phyloP scores from a whole-genome alignment of 2,797 vertebrate species.

The Falco naumanni region DNA sequence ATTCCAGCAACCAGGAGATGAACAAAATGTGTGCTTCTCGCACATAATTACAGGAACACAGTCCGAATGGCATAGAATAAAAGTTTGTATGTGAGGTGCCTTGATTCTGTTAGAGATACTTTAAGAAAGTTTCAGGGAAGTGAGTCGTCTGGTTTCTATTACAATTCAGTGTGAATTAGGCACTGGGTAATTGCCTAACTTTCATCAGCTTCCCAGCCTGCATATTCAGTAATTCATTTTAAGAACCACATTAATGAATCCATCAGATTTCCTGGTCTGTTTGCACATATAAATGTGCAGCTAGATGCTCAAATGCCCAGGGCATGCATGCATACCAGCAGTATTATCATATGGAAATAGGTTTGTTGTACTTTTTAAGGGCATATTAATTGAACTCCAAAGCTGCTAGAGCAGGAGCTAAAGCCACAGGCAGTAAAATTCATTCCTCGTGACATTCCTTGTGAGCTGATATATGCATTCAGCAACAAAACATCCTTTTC shows the following conservation, averaged over 20 bases:
- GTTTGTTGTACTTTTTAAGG: slow-evolving; percentile 21
- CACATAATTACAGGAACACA: not conserved
- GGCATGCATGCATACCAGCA: slow-evolving; percentile 34
- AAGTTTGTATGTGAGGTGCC: not conserved
- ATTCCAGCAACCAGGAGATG: not conserved
- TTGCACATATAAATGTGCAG: slow-evolving; percentile 38
- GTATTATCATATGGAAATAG: slow-evolving; percentile 57
- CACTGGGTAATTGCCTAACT: not conserved
- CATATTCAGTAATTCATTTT: not conserved
- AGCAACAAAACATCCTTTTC: not conserved
- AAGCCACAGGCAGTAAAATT: slow-evolving; percentile 44
- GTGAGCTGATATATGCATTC: not conserved
- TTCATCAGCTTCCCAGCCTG: not conserved
- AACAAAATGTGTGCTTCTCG: not conserved
- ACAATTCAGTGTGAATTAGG: not conserved
- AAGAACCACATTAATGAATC: not conserved
- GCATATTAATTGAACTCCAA: slow-evolving; percentile 22
- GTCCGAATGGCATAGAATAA: not conserved
- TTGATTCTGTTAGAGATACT: not conserved
- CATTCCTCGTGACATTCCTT: not conserved
- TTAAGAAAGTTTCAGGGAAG: not conserved
- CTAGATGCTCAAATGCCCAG: slow-evolving; percentile 40
- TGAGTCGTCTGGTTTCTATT: not conserved
- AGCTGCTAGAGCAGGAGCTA: slow-evolving; percentile 17
- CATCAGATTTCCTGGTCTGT: slow-evolving; percentile 33